Conservation (phyloP, 2,888 invertebrate genomes). For the Cinara cedri region DNA sequence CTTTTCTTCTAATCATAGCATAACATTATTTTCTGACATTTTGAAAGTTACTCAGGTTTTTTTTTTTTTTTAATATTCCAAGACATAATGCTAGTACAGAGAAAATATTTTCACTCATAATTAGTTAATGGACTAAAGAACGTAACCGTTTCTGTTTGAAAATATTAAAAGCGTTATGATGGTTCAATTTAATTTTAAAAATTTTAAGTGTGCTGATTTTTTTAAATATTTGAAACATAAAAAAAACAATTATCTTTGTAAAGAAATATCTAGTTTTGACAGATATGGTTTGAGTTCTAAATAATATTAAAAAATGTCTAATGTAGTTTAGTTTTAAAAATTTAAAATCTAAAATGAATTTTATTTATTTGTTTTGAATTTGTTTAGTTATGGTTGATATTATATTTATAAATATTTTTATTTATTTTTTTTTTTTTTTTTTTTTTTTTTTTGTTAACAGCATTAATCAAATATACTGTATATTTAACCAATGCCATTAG, state of each 20-base stretch:
- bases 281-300: too few species aligned
- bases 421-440: too few species aligned
- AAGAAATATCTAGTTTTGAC: neutral
- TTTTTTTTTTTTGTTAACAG: too few species aligned
- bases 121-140: slow-evolving; percentile 16
- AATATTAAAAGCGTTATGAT: neutral
- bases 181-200: slow-evolving; percentile 9
- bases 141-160: slow-evolving; percentile 1
- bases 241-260: slow-evolving; percentile 5
- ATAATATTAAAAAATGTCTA: too few species aligned
- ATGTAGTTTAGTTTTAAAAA: too few species aligned
- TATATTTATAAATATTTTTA: too few species aligned
- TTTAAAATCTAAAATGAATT: too few species aligned
- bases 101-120: slow-evolving; percentile 14
- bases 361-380: too few species aligned
- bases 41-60: neutral
- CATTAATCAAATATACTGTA: too few species aligned
- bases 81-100: slow-evolving; percentile 17
- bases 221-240: neutral
- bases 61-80: slow-evolving; percentile 14
- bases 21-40: slow-evolving; percentile 22
- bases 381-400: too few species aligned
- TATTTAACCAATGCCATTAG: too few species aligned
- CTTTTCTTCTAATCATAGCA: neutral
- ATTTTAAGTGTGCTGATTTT: slow-evolving; percentile 10